Conservation (phyloP, 2,888 invertebrate genomes). For the Mesorhabditis spiculigera region DNA sequence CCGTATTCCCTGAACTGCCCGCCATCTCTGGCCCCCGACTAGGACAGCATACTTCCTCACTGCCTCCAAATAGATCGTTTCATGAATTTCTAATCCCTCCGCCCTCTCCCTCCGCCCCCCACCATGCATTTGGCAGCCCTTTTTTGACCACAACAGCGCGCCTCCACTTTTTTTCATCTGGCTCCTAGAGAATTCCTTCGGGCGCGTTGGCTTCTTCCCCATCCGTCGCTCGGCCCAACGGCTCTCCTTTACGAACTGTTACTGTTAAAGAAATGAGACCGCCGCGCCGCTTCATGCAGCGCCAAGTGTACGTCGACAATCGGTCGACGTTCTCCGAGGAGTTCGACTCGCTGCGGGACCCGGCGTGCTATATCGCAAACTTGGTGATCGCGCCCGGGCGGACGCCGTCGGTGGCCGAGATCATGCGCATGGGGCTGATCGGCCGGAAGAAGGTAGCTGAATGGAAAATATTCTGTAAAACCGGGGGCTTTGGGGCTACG, state of each 20-base stretch:
- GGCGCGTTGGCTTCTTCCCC: neutral
- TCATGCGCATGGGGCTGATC: slow-evolving; percentile 28
- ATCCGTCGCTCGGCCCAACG: neutral
- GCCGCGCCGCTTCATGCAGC: neutral
- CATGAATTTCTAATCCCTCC: too few relatives aligned
- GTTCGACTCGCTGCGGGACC: slow-evolving; percentile 11
- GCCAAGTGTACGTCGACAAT: neutral
- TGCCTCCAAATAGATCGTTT: too few relatives aligned
- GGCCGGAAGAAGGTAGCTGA: slow-evolving; percentile 5
- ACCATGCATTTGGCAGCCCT: too few relatives aligned
- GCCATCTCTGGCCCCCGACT: too few relatives aligned
- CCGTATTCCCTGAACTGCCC: neutral
- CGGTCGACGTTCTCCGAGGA: neutral
- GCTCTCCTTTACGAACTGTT: neutral
- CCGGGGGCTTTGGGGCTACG: too few relatives aligned
- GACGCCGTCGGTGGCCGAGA: slow-evolving; percentile 40
- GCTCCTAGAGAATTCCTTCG: neutral
- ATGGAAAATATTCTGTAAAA: neutral
- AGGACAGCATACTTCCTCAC: too few relatives aligned
- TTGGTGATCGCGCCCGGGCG: slow-evolving; percentile 34
- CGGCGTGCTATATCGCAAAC: slow-evolving; percentile 15
- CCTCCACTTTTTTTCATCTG: neutral
- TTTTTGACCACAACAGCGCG: too few relatives aligned
- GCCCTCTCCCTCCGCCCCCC: too few relatives aligned
- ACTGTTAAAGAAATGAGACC: slow-evolving; percentile 1